Base-by-base conservation (phyloP, 2,797 vertebrate genomes). In the Loriculus beryllinus region DNA sequence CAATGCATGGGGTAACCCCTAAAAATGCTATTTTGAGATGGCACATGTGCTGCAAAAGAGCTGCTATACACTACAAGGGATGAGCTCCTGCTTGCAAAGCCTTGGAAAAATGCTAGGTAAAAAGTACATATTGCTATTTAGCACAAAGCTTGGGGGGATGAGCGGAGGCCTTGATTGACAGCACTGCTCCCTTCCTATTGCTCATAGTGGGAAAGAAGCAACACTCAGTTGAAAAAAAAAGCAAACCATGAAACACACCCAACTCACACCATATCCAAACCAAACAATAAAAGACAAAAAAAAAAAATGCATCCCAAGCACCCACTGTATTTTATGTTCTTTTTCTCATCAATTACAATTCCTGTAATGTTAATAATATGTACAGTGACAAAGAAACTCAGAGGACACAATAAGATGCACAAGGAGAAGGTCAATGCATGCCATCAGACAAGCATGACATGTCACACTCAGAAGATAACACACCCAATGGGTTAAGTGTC, bases 371-470 rank as follows among this genome's bases (percentile, higher is more conserved):
- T 65, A 87, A 59, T 62, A 71, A 68, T 8, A 54, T 31, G 67
- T 77, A 87, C 72, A 95, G 60, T 33, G 74, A 94, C 81, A 92
- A 94, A 94, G 57, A 84, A 92, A 81, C 29, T 28, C 22, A 51
- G 65, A 96, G 82, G 49, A 90, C 40, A 40, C 69, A 84, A 59
- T 52, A 94, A 75, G 77, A 56, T 10, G 12, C 57, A 64, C 57
- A 71, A 78, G 56, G 75, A 88, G 52, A 82, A 93, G 90, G 91
- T 95, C 82, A 82, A 13, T 22, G 88, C 48, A 48, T 71, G 83
- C 54, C 76, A 95, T 86, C 74, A 87, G 62, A 70, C 63, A 63
- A 9, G 15, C 63, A 63, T 10, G 14, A 80, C 43, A 45, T 11
- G 31, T 70, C 78, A 90, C 72, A 77, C 82, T 49, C 62, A 74